A percentile compares a stretch with the other conserved stretches of the same genome.
Evolutionary conservation across 2,797 vertebrate genomes (phyloP).

Genomic region (Melanotaenia pygmaea): DNA sequence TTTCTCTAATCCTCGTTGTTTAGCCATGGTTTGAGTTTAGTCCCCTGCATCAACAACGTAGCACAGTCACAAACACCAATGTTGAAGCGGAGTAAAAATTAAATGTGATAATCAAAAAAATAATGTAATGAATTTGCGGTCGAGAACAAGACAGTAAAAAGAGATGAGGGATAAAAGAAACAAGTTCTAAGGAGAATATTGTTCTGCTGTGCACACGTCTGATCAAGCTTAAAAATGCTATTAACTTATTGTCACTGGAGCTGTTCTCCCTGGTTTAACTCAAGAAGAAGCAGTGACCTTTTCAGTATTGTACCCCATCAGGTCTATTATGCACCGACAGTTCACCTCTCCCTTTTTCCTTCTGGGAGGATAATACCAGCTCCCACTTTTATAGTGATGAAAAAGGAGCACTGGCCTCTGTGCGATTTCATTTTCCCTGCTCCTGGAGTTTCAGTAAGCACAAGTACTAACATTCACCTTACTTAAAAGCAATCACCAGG

Average conservation of each 20-base stretch:
- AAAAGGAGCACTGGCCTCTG: constrained; percentile 44
- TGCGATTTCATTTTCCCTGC: constrained; percentile 57
- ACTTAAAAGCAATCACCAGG: constrained; percentile 62
- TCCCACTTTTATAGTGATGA: constrained; percentile 54
- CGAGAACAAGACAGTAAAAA: constrained; percentile 13
- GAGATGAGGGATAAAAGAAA: constrained; percentile 24
- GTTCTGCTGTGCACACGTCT: constrained; percentile 53
- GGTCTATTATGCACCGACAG: constrained; percentile 65
- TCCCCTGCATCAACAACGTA: constrained; percentile 54
- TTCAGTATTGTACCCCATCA: constrained; percentile 66
- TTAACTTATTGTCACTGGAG: constrained; percentile 64
- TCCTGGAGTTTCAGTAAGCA: constrained; percentile 31
- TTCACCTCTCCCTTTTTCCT: constrained; percentile 51
- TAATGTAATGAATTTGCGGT: constrained; percentile 32
- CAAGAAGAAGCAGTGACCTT: constrained; percentile 72
- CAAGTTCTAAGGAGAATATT: constrained; percentile 36
- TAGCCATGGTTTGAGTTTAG: constrained; percentile 54
- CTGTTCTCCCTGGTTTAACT: constrained; percentile 67
- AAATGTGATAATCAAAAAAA: constrained; percentile 23
- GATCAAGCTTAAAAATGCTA: constrained; percentile 68
- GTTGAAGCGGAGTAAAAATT: constrained; percentile 24
- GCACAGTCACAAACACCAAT: constrained; percentile 45
- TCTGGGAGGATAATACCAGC: constrained; percentile 50
- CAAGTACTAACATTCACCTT: constrained; percentile 54
- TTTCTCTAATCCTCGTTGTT: constrained; percentile 45